Evolutionary conservation across 2,888 invertebrate genomes (phyloP), one percentile per base, ranked within the genome.

Genomic region (Tyria jacobaeae): DNA sequence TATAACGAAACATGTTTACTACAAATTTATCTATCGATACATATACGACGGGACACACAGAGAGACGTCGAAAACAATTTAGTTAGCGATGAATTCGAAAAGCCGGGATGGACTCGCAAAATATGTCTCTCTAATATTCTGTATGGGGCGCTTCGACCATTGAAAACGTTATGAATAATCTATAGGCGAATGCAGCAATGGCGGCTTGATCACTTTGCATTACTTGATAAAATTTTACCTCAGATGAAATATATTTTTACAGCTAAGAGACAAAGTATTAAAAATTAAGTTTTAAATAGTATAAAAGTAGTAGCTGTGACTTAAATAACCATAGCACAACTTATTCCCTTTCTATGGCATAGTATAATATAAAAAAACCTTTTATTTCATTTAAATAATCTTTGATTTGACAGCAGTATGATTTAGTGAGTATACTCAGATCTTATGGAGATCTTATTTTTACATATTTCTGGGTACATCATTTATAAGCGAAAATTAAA

Each of bases 131-230:
- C 91, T 89, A 91, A 92, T 91, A 93, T 93, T 92, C 93, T 88
- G 90, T 93, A 86, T 92, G 91, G 89, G 79, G 79, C 84, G 85
- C 79, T 82, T 78, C 83, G 83, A 81, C 79, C 84, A 90, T 80
- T 90, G 92, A 92, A 91, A 92, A 90, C 87, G 82, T 84, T 86
- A 87, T 93, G 91, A 90, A 93, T 92, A 92, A 90, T 89, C 92
- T 88, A 92, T 83, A 67, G 81, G 57, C 73, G 86, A 82, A 86
- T 89, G 86, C 84, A 83, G 78, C 52, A 57, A 60, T 79, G 73
- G 81, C 76, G 78, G 80, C 73, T 79, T 84, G 86, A 88, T 88
- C 88, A 86, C 77, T 70, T 79, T 74, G 83, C 70, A 84, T 87
- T 70, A 68, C 59, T 73, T 73, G 51, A 70, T 66, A 66, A 59